Base-by-base conservation (phyloP, 1,140 invertebrate genomes). In the Bicyclus anynana region DNA sequence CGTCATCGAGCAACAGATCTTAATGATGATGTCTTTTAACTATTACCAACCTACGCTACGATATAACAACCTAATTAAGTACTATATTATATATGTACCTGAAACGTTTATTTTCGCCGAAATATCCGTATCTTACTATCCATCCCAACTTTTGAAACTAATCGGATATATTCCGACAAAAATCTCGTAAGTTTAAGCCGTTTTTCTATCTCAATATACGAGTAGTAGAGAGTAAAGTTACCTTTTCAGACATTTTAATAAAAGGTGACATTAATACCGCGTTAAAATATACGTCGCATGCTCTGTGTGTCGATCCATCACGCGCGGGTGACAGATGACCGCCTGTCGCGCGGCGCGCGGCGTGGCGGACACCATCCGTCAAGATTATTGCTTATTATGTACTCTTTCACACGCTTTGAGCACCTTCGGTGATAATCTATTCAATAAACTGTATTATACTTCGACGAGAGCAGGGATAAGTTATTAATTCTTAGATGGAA, bases 301-400 rank as follows among this genome's bases (percentile, higher is more conserved):
- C 58, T 62, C 60, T 52, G 18, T 16, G 38, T 50, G 48, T 37
- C 60, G 59, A 69, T 69, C 56, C 51, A 69, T 69, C 59, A 62
- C 49, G 47, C 26, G 21, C 33, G 53, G 13, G 7, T 58, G 55
- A 56, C 35, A 49, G 49, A 55, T 55, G 56, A 52, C 38, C 52
- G 50, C n/a, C 27, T 20, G 17, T 10, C 35, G 5, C 16, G 18
- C 40, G 42, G 44, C 21, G 20, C 2, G 51, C n/a, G 48, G 23
- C 40, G 49, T 18, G 48, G 51, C 47, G 46, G 35, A 10, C 20
- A 44, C 59, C 62, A 73, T 73, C 57, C 70, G 67, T 72, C 70
- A 67, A 55, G 70, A 69, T 72, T 72, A 69, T 55, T 27, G 52
- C 55, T 54, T 56, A 61, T 59, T 61, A 44, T 65, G 37, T 52